These are phyloP conservation scores for Chrysotoxum bicinctum DNA, from an alignment of 2,888 invertebrate species.

Conservation along the genomic window DNA sequence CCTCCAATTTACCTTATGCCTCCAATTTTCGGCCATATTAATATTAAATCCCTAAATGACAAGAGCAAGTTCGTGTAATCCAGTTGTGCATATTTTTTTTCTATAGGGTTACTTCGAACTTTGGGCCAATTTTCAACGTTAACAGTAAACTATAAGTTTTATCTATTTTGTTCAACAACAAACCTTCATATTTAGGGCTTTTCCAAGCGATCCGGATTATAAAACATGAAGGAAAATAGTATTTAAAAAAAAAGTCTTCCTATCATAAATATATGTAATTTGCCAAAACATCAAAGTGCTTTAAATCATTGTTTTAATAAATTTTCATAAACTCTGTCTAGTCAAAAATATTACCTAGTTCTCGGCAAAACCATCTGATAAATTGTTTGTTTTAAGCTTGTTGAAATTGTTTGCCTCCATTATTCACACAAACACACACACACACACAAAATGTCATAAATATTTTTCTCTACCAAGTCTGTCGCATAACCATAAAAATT, in stretches of 20 bases:
- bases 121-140: too few species aligned
- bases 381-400: conserved; percentile 27
- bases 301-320: conserved; percentile 11
- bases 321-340: conserved; percentile 10
- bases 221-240: background rate
- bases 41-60: too few species aligned
- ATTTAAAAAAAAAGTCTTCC: background rate
- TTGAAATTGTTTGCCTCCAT: conserved; percentile 13
- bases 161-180: too few species aligned
- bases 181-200: too few species aligned
- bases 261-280: background rate
- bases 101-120: too few species aligned
- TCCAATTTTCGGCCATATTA: too few species aligned
- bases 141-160: too few species aligned
- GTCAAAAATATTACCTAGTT: background rate
- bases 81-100: too few species aligned
- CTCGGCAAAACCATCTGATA: conserved; percentile 4
- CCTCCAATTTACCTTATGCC: too few species aligned
- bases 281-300: background rate
- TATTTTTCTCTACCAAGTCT: conserved; percentile 10
- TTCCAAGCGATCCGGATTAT: too few species aligned
- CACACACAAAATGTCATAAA: conserved; percentile 27
- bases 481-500: conserved; percentile 54
- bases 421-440: too few species aligned
- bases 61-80: too few species aligned